These are phyloP conservation scores for Atractosteus spatula DNA, from an alignment of 2,113 vertebrate species.

Conservation along the genomic window DNA sequence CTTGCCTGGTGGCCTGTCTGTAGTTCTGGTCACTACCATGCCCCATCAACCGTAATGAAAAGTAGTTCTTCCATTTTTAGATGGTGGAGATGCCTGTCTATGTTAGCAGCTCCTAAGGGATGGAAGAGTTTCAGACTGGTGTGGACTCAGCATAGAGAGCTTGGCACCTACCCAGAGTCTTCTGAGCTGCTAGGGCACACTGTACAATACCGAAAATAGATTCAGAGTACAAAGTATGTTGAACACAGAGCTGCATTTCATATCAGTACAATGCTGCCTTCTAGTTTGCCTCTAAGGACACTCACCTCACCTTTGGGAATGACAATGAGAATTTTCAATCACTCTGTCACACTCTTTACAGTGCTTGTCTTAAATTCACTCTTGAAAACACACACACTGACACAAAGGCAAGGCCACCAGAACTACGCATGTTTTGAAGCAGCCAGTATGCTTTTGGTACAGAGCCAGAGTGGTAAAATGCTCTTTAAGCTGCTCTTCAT, in stretches of 20 bases:
- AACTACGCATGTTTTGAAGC: too few species aligned
- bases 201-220: slow-evolving; percentile 30
- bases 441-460: not conserved
- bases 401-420: too few species aligned
- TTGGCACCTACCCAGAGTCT: slow-evolving; percentile 35
- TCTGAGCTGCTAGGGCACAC: slow-evolving; percentile 26
- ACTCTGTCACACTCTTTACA: too few species aligned
- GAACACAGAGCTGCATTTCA: not conserved
- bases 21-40: slow-evolving; percentile 13
- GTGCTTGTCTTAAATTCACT: not conserved
- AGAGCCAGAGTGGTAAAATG: not conserved
- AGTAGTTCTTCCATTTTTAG: slow-evolving; percentile 35
- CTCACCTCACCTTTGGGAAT: too few species aligned
- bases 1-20: too few species aligned
- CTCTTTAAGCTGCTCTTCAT: not conserved
- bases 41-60: slow-evolving; percentile 20
- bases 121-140: slow-evolving; percentile 29
- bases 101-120: slow-evolving; percentile 29
- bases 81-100: slow-evolving; percentile 32
- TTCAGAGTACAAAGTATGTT: not conserved
- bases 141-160: slow-evolving; percentile 28
- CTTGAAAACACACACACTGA: slow-evolving; percentile 2
- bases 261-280: slow-evolving; percentile 9
- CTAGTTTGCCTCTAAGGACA: not conserved
- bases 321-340: too few species aligned